phyloP scores from a whole-genome alignment of 2,888 invertebrate genomes.

The Elegia similella region DNA sequence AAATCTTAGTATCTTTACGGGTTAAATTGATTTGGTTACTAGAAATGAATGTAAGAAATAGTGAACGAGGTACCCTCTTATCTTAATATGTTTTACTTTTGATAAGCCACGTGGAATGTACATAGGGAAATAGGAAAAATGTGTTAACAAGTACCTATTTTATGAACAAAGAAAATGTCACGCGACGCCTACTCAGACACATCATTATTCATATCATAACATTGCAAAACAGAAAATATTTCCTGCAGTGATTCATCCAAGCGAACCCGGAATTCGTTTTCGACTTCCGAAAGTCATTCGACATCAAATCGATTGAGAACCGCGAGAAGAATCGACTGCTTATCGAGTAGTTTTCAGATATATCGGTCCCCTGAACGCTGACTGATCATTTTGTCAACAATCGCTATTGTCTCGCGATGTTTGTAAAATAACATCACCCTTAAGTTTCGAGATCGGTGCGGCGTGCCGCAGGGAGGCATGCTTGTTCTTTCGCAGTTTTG shows the following conservation, averaged over 20 bases:
- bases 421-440: conserved; percentile 66
- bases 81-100: too few relatives aligned
- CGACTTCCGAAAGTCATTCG: conserved; percentile 17
- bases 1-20: too few relatives aligned
- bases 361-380: conserved; percentile 53
- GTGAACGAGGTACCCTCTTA: too few relatives aligned
- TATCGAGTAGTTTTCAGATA: conserved; percentile 47
- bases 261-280: conserved; percentile 20
- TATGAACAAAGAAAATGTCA: neutral
- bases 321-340: conserved; percentile 52
- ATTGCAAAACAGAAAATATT: conserved; percentile 14
- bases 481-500: conserved; percentile 3
- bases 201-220: conserved; percentile 11
- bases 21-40: too few relatives aligned
- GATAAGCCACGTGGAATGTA: neutral
- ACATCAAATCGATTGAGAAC: conserved; percentile 50
- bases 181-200: neutral
- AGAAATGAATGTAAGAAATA: too few relatives aligned
- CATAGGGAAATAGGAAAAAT: conserved; percentile 10
- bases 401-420: conserved; percentile 65
- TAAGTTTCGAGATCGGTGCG: conserved; percentile 34
- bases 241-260: conserved; percentile 9
- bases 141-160: conserved; percentile 10
- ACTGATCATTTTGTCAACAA: conserved; percentile 63
- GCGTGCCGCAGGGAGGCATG: conserved; percentile 7